These are phyloP conservation scores for Thunnus maccoyii DNA, from an alignment of 2,113 vertebrate species.

Conservation along the genomic window DNA sequence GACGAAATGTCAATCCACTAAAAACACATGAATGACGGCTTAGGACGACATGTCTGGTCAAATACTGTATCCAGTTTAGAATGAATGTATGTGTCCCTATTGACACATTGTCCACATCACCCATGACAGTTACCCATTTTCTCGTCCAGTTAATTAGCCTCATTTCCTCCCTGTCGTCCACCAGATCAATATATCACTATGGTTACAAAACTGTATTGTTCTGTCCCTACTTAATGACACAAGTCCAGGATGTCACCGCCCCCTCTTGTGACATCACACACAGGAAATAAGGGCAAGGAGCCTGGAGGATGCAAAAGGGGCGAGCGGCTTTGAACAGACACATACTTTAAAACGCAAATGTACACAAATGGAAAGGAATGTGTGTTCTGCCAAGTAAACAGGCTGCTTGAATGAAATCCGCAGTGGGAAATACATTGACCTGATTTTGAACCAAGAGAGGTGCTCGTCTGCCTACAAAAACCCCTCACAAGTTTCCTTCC, in stretches of 20 bases:
- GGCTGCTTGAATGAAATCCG: conserved; percentile 31
- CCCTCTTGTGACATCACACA: conserved; percentile 46
- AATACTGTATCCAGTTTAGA: neutral
- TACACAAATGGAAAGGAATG: conserved; percentile 14
- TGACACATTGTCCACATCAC: conserved; percentile 11
- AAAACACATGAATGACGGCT: neutral
- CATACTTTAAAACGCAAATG: neutral
- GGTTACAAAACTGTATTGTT: conserved; percentile 40
- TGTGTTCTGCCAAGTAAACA: conserved; percentile 10
- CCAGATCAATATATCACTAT: conserved; percentile 61
- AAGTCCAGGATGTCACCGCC: conserved; percentile 49
- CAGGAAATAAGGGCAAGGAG: conserved; percentile 43
- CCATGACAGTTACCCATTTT: conserved; percentile 30
- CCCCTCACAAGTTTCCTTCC: conserved; percentile 46
- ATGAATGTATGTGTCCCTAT: conserved; percentile 4
- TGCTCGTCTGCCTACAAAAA: neutral
- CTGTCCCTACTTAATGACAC: conserved; percentile 18
- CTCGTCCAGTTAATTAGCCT: conserved; percentile 58
- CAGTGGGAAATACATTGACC: conserved; percentile 48
- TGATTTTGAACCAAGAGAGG: conserved; percentile 33
- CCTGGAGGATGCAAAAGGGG: conserved; percentile 33
- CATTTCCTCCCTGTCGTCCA: conserved; percentile 59
- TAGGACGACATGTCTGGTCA: neutral
- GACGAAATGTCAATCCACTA: neutral
- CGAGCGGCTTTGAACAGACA: conserved; percentile 7